phyloP scores from a whole-genome alignment of 2,797 vertebrate species.

The Champsocephalus gunnari region DNA sequence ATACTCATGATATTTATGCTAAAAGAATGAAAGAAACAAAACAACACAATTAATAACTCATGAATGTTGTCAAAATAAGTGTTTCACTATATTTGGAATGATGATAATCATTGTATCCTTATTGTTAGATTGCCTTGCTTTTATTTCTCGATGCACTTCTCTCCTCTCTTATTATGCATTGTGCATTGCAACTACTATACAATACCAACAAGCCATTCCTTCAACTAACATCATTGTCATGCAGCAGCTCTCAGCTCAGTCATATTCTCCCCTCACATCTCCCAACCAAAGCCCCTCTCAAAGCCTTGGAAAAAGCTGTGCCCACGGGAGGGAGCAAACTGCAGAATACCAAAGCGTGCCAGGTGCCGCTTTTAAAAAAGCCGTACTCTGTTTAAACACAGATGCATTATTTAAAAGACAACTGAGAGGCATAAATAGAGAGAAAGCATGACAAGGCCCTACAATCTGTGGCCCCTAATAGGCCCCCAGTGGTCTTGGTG shows the following conservation, averaged over 20 bases:
- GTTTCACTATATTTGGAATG: not conserved
- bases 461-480: constrained; percentile 82
- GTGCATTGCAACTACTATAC: constrained; percentile 39
- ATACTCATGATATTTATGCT: constrained; percentile 2
- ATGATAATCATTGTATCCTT: constrained; percentile 16
- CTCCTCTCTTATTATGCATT: constrained; percentile 47
- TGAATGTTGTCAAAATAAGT: not conserved
- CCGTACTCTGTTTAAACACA: constrained; percentile 72
- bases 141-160: constrained; percentile 23
- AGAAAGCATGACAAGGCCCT: constrained; percentile 77
- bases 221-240: constrained; percentile 72
- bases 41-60: not conserved
- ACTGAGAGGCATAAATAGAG: constrained; percentile 79
- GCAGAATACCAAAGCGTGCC: constrained; percentile 71
- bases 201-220: constrained; percentile 57
- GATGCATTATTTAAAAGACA: constrained; percentile 83
- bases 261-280: constrained; percentile 70
- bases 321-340: constrained; percentile 64
- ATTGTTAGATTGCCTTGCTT: constrained; percentile 19
- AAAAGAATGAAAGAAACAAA: not conserved
- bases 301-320: constrained; percentile 70
- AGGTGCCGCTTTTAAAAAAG: constrained; percentile 71
- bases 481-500: constrained; percentile 75
- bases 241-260: constrained; percentile 67
- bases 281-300: constrained; percentile 70